Percentiles rank a stretch among this genome's conserved stretches.
Conservation (phyloP, 2,888 invertebrate genomes). For the Oxyteleia sp. region DNA sequence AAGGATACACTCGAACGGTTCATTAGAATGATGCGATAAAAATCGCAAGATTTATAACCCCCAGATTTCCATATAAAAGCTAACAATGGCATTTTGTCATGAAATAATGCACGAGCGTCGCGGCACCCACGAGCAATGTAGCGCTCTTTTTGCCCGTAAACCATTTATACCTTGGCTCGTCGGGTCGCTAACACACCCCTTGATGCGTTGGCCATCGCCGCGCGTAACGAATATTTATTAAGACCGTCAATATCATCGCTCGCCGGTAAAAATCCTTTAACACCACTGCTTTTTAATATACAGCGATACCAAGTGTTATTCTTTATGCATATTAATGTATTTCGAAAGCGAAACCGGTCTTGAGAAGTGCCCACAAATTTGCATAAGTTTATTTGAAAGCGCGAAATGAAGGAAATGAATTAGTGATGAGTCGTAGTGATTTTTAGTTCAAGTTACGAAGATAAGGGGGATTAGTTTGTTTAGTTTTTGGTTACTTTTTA, state of each 20-base stretch:
- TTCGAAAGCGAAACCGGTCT: slow-evolving; percentile 50
- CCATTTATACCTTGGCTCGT: too few species aligned
- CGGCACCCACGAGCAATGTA: slow-evolving; percentile 10
- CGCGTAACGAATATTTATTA: slow-evolving; percentile 76
- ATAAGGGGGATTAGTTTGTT: slow-evolving; percentile 4
- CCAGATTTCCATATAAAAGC: slow-evolving; percentile 57
- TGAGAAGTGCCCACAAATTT: slow-evolving; percentile 16
- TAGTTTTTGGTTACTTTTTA: too few species aligned
- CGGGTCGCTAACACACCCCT: too few species aligned
- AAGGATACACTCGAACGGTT: slow-evolving; percentile 40
- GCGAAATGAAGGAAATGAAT: slow-evolving; percentile 19
- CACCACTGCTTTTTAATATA: slow-evolving; percentile 70
- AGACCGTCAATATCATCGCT: slow-evolving; percentile 70
- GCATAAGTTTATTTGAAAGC: slow-evolving; percentile 46
- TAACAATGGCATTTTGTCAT: slow-evolving; percentile 49
- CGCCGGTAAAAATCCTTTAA: slow-evolving; percentile 69
- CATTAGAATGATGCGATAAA: slow-evolving; percentile 57
- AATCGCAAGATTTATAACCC: slow-evolving; percentile 44
- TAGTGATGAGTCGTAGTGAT: slow-evolving; percentile 9
- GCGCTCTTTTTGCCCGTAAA: slow-evolving; percentile 46
- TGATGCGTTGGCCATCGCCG: slow-evolving; percentile 59
- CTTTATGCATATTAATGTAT: slow-evolving; percentile 76
- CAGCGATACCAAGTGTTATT: slow-evolving; percentile 69
- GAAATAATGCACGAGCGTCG: slow-evolving; percentile 53
- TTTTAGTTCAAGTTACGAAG: neutral